Evolutionary conservation across 1,140 invertebrate genomes (phyloP).

Genomic region (Pogonus chalceus): DNA sequence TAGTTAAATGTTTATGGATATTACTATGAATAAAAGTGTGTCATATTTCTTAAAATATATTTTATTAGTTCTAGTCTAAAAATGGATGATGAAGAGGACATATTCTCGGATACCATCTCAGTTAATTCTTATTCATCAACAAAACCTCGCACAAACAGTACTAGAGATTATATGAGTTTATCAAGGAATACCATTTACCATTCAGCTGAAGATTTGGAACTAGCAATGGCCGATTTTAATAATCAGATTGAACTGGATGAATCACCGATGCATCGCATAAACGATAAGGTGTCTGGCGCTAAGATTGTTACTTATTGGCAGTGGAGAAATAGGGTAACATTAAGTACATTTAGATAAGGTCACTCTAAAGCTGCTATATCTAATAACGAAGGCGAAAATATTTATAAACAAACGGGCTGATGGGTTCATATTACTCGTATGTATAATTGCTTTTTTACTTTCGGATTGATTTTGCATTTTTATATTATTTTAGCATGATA

Average conservation of each 20-base stretch:
- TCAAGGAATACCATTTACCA: slow-evolving; percentile 35
- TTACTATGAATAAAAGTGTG: no score
- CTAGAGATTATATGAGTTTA: slow-evolving; percentile 28
- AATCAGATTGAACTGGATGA: slow-evolving; percentile 4
- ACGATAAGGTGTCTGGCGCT: slow-evolving; percentile 30
- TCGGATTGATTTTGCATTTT: no score
- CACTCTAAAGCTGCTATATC: no score
- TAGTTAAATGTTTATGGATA: no score
- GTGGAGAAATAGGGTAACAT: slow-evolving; percentile 37
- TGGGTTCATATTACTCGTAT: no score
- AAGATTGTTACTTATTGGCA: slow-evolving; percentile 33
- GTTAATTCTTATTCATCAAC: slow-evolving; percentile 22
- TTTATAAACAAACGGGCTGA: no score
- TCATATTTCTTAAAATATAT: background rate
- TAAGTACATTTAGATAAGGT: background rate
- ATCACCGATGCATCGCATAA: slow-evolving; percentile 12
- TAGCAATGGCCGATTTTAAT: slow-evolving; percentile 19
- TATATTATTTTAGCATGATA: no score
- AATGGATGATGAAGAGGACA: slow-evolving; percentile 27
- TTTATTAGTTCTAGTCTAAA: slow-evolving; percentile 1
- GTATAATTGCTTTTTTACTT: no score
- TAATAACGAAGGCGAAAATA: no score
- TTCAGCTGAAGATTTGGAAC: slow-evolving; percentile 31
- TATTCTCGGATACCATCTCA: slow-evolving; percentile 32
- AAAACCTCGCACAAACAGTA: slow-evolving; percentile 18